Evolutionary conservation across 2,888 invertebrate genomes (phyloP), one percentile per base, ranked within the genome.

Genomic region (Parelbella ahira): DNA sequence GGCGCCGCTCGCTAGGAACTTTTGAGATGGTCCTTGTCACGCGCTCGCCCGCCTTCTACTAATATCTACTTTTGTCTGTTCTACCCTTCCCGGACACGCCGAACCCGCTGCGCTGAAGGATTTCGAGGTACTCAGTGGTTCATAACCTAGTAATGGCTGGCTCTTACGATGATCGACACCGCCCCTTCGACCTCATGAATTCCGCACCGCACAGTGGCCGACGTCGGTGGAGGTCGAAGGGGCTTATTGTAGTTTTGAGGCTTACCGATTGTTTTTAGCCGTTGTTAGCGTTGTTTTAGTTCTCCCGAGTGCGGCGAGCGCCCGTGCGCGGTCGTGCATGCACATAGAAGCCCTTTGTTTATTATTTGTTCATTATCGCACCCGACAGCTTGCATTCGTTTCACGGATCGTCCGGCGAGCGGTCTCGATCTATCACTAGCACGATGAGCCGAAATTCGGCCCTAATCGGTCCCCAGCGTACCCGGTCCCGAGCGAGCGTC

Each of bases 11-110:
- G 68, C 90, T 92, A 92, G 94, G 93, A 93, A 93, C 93, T 94
- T 94, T 94, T 94, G 94, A 94, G 94, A 94, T 94, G 94, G 94
- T 94, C 94, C 94, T 94, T 93, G 93, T 73, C 79, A 67, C 76
- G 80, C 82, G 82, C 86, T 76, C 83, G 80, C 72, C 79, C 78
- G 77, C 76, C 74, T 74, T 69, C 82, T 81, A 90, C 90, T 91
- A 91, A 91, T 90, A 74, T 89, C 87, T 86, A 69, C 90, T 90
- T 88, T 88, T 89, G 88, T 91, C 89, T 90, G 89, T 89, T 91
- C 89, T 91, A 89, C 91, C 90, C 91, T 90, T 86, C 88, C 91
- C 89, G 89, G 89, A 89, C 89, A 89, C 89, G 91, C 90, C 87
- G 90, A 90, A 89, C 91, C 82, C 88, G 82, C 88, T 88, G 88